phyloP scores from a whole-genome alignment of 92 coral and sea anemone species.

The Umimayanthus kanabou region DNA sequence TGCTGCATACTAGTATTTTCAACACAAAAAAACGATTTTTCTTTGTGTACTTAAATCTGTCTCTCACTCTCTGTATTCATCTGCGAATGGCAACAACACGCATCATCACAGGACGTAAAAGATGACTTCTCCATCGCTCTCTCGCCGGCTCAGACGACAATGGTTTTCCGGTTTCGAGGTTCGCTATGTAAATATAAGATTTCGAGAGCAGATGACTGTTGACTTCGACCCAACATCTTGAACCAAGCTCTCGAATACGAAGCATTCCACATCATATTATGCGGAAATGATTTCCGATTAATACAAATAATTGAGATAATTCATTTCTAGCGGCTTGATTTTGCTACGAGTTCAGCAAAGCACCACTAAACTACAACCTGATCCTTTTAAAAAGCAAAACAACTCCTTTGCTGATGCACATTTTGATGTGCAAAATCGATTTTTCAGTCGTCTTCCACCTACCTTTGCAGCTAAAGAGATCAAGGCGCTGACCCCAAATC shows the following conservation, averaged over 20 bases:
- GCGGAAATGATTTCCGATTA: slow-evolving; percentile 38
- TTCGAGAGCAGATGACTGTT: slow-evolving; percentile 14
- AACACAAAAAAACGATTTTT: neutral
- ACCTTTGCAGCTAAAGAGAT: slow-evolving; percentile 18
- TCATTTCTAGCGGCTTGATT: neutral
- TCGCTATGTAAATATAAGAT: slow-evolving; percentile 1
- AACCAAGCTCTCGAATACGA: slow-evolving; percentile 1
- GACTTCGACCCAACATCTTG: neutral
- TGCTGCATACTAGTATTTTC: neutral
- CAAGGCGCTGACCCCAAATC: neutral
- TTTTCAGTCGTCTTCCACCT: slow-evolving; percentile 4
- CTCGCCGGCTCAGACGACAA: neutral
- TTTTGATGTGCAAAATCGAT: neutral
- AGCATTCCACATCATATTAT: slow-evolving; percentile 27
- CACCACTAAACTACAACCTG: neutral
- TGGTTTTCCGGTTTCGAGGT: neutral
- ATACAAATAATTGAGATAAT: neutral
- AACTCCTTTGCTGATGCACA: slow-evolving; percentile 9
- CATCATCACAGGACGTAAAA: neutral
- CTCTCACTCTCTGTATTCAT: neutral
- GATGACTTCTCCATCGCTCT: neutral
- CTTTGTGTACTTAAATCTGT: neutral
- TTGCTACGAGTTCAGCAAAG: neutral
- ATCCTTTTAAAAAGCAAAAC: neutral
- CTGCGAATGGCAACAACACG: neutral